A percentile compares a stretch with the other conserved stretches of the same genome.
These are phyloP conservation scores for Porites evermanni DNA, from an alignment of 92 coral and sea anemone species.

Conservation along the genomic window DNA sequence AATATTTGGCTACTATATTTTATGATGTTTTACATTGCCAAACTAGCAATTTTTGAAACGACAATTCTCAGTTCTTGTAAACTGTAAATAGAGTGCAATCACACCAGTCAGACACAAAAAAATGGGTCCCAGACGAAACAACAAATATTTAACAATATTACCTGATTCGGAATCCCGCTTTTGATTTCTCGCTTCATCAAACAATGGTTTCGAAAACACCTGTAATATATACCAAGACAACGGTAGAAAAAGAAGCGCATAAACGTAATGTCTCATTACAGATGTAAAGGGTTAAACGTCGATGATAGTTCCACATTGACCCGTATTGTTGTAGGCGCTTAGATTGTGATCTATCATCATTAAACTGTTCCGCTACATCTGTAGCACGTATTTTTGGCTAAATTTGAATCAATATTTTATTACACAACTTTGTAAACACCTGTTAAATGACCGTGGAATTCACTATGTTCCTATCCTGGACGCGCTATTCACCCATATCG, in stretches of 20 bases:
- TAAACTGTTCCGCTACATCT: neutral
- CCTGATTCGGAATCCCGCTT: slow-evolving; percentile 18
- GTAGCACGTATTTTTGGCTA: slow-evolving; percentile 4
- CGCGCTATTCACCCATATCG: neutral
- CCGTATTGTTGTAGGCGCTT: neutral
- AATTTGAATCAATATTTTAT: slow-evolving; percentile 27
- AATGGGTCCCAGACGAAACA: neutral
- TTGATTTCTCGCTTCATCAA: slow-evolving; percentile 13
- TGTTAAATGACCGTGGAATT: neutral
- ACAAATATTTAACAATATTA: slow-evolving; percentile 2
- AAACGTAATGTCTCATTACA: neutral
- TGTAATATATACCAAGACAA: neutral
- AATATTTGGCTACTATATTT: neutral
- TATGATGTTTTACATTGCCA: too few species aligned
- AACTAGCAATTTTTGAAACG: too few species aligned
- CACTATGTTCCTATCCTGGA: neutral
- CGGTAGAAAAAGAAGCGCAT: neutral
- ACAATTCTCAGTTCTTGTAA: too few species aligned
- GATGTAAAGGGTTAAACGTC: neutral
- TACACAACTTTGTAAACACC: slow-evolving; percentile 17
- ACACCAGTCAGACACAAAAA: too few species aligned
- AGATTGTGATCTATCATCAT: neutral
- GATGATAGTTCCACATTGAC: neutral
- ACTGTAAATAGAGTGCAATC: too few species aligned
- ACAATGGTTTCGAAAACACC: slow-evolving; percentile 2